Base-by-base conservation (phyloP, 2,113 vertebrate genomes). In the Oenanthe melanoleuca region DNA sequence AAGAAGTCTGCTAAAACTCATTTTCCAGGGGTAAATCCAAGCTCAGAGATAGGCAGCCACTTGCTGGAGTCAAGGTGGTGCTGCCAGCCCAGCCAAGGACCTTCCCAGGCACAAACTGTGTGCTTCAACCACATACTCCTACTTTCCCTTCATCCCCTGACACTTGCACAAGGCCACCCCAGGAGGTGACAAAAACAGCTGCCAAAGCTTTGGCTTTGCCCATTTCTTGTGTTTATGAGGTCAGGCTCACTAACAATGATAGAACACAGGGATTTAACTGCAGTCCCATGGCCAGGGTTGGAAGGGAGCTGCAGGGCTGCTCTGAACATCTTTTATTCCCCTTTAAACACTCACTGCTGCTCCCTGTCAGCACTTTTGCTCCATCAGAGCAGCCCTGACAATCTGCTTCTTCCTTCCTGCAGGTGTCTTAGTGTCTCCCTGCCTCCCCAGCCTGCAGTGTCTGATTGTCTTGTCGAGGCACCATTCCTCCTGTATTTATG, bases 1-100 rank as follows among this genome's bases (percentile, higher is more conserved):
- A 69, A 81, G 82, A 78, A 90, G 78, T 89, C 61, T 93, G 86
- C 93, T 94, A 86, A 93, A 93, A 88, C 83, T 96, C 92, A 52
- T 94, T 97, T 96, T 93, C 71, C 86, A 74, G 91, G 80, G 93
- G 72, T 95, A 93, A 91, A 95, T 77, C 88, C 80, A 94, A 92
- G 73, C 95, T 91, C 73, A 64, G 86, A 60, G 87, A 90, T 40
- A 65, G 5, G 57, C 82, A 91, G 65, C 1, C 2, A 52, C 77
- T 84, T 71, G 73, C 80, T 75, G n/a, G 85, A 72, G 49, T 53
- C 0, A 20, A 79, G 49, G 34, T 57, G 74, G 14, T 73, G 56
- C 88, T 88, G 74, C 33, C 61, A 67, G 49, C 23, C 18, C 49
- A 69, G 67, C n/a, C 49, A 49, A 72, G 15, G 22, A 44, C 65